phyloP scores from a whole-genome alignment of 1,140 invertebrate genomes.

The Samia ricini region DNA sequence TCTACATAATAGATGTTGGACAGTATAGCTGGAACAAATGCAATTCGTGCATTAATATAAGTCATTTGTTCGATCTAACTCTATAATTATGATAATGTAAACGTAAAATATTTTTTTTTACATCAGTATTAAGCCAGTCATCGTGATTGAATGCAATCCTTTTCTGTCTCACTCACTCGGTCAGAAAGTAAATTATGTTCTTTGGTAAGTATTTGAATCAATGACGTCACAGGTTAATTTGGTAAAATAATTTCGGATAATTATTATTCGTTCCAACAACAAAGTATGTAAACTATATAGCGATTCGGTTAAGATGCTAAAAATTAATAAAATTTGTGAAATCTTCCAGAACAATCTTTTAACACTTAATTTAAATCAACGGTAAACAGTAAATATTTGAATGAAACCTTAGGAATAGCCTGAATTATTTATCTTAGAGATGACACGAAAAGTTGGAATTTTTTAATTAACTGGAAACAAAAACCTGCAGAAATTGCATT shows the following conservation, averaged over 20 bases:
- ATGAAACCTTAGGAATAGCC: too few species aligned
- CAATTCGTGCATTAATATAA: slow-evolving; percentile 30
- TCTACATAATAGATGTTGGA: neutral
- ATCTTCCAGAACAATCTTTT: too few species aligned
- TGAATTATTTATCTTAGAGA: too few species aligned
- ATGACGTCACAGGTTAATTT: neutral
- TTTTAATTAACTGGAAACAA: too few species aligned
- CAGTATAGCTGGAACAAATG: neutral
- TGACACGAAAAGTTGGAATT: too few species aligned
- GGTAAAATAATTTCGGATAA: neutral
- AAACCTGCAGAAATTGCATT: too few species aligned
- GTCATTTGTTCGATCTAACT: slow-evolving; percentile 35
- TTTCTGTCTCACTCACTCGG: slow-evolving; percentile 37
- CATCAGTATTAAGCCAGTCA: slow-evolving; percentile 53
- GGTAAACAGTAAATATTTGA: too few species aligned
- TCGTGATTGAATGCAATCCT: slow-evolving; percentile 69
- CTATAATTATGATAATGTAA: slow-evolving; percentile 68
- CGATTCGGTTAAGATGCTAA: neutral
- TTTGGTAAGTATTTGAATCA: neutral
- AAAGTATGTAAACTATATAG: neutral
- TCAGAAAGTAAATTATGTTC: slow-evolving; percentile 23
- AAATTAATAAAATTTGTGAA: too few species aligned
- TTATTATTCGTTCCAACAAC: too few species aligned
- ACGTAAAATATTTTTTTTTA: slow-evolving; percentile 55
- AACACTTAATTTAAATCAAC: too few species aligned